These are phyloP conservation scores for Cossypha caffra DNA, from an alignment of 2,797 vertebrate species.

Conservation along the genomic window DNA sequence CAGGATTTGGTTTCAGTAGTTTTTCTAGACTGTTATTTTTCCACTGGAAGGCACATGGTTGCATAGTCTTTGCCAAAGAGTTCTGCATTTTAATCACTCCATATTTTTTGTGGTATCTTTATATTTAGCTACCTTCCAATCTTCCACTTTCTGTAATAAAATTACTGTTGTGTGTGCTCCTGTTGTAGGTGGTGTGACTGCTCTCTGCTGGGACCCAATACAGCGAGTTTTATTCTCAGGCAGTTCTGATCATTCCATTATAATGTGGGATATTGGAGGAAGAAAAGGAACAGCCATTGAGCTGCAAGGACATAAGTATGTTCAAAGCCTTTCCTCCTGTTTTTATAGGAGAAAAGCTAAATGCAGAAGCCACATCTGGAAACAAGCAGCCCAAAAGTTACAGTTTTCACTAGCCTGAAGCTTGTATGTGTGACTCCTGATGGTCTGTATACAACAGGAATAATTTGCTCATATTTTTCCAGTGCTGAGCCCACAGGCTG, in stretches of 20 bases:
- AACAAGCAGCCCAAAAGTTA: not conserved
- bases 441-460: not conserved
- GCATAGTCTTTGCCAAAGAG: not conserved
- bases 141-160: not conserved
- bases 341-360: conserved; percentile 12
- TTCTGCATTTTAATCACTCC: not conserved
- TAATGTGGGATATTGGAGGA: conserved; percentile 99
- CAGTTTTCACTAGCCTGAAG: not conserved
- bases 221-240: conserved; percentile 94
- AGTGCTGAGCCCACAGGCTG: not conserved
- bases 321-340: not conserved
- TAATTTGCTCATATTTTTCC: not conserved
- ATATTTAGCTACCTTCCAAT: not conserved
- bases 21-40: not conserved
- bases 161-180: not conserved
- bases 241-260: conserved; percentile 96
- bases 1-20: not conserved
- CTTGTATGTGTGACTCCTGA: not conserved
- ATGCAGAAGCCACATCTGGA: conserved; percentile 5
- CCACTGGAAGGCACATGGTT: not conserved
- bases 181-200: conserved; percentile 88
- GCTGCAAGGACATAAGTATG: conserved; percentile 96
- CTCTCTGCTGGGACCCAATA: conserved; percentile 94
- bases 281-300: conserved; percentile 98
- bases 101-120: not conserved